Evolutionary conservation across 2,113 vertebrate species (phyloP).

Genomic region (Myotis brandtii): DNA sequence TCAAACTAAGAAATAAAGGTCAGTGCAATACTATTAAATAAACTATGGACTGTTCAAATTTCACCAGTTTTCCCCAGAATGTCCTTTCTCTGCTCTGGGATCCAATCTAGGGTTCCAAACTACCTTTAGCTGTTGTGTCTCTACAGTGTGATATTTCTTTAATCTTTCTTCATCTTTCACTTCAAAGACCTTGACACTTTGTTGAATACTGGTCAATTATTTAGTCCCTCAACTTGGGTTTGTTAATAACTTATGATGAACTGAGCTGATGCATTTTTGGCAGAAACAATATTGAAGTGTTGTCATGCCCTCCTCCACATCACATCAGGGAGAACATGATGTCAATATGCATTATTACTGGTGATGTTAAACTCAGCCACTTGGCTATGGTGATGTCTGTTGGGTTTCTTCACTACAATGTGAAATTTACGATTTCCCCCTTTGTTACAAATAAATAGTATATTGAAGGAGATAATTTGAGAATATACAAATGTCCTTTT

Average conservation of each 20-base stretch:
- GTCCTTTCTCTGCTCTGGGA: background rate
- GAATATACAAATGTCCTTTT: background rate
- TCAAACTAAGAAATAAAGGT: background rate
- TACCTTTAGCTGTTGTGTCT: background rate
- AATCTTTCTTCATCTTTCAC: background rate
- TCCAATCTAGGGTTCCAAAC: too few species aligned
- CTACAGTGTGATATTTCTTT: background rate
- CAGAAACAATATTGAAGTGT: background rate
- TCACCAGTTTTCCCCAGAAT: background rate
- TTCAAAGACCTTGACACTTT: background rate
- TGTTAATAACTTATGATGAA: background rate
- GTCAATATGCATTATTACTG: background rate
- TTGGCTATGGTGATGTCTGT: background rate
- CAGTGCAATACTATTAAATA: background rate
- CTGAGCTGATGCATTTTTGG: background rate
- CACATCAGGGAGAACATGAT: too few species aligned
- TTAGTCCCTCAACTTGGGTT: background rate
- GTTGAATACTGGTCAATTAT: background rate
- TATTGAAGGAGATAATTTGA: background rate
- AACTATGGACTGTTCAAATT: background rate
- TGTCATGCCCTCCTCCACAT: fast-evolving
- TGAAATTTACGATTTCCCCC: background rate
- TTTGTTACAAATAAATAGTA: background rate
- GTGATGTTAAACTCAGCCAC: background rate
- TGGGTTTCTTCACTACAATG: background rate